Evolutionary conservation across 2,797 vertebrate species (phyloP).

Genomic region (Coendou prehensilis): DNA sequence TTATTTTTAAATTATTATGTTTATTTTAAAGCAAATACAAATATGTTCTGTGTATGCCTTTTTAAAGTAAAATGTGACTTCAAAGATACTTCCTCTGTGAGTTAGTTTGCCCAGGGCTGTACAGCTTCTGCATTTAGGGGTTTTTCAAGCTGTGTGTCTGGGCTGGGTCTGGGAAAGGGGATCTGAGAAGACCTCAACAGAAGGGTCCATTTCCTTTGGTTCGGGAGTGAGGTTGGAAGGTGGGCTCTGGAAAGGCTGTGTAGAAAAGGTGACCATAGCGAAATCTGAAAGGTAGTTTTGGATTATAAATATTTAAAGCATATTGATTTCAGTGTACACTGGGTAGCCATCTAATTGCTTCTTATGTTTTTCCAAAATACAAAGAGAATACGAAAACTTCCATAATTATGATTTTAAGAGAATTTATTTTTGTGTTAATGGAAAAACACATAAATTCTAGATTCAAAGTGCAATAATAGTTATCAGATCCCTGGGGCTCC

Average conservation of each 20-base stretch:
- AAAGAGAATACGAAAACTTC: not conserved
- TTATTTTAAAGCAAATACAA: slow-evolving; percentile 49
- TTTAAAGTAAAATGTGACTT: slow-evolving; percentile 23
- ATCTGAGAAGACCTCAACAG: not conserved
- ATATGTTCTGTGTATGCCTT: not conserved
- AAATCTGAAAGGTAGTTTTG: not conserved
- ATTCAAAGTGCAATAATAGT: not conserved
- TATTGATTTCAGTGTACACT: slow-evolving; percentile 1
- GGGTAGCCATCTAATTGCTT: not conserved
- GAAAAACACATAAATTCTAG: slow-evolving; percentile 45
- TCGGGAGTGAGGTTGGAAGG: not conserved
- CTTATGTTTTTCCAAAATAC: slow-evolving; percentile 53
- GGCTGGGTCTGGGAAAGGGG: not conserved
- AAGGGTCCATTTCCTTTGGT: not conserved
- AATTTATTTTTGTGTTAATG: slow-evolving; percentile 32
- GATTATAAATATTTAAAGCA: not conserved
- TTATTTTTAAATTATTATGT: not conserved
- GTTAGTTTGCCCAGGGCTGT: not conserved
- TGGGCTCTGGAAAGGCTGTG: not conserved
- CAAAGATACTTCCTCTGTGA: slow-evolving; percentile 8
- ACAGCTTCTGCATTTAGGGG: not conserved
- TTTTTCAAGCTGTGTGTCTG: not conserved
- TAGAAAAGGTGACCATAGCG: not conserved
- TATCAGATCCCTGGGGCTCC: not conserved
- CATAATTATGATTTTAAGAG: slow-evolving; percentile 29